These are phyloP conservation scores for Pangasius sanitwongsei DNA, from an alignment of 2,797 vertebrate species.

Conservation along the genomic window DNA sequence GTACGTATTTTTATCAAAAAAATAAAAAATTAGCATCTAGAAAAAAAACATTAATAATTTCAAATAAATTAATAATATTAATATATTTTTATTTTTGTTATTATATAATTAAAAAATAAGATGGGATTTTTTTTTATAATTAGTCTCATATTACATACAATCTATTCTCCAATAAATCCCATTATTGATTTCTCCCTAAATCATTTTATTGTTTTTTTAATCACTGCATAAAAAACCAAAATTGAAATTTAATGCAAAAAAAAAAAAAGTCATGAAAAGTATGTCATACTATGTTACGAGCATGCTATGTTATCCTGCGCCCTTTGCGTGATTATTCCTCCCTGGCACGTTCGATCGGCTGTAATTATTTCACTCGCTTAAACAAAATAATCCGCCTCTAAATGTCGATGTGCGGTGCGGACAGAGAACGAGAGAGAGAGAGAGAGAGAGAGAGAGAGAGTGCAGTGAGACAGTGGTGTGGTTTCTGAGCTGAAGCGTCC, in stretches of 20 bases:
- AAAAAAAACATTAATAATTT: neutral
- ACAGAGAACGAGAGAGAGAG: constrained; percentile 76
- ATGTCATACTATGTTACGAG: neutral
- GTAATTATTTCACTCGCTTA: constrained; percentile 73
- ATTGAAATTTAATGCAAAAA: neutral
- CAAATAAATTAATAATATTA: neutral
- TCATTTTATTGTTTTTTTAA: neutral
- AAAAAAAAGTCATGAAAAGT: no score
- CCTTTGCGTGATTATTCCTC: constrained; percentile 52
- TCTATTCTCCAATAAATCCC: neutral
- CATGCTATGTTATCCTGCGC: constrained; percentile 6
- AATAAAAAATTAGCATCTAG: neutral
- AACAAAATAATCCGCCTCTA: constrained; percentile 71
- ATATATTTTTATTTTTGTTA: neutral
- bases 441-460: neutral
- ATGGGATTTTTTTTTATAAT: neutral
- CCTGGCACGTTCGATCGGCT: constrained; percentile 59
- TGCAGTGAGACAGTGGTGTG: neutral
- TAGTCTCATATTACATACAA: neutral
- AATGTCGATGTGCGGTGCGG: constrained; percentile 44
- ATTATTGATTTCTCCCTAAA: neutral
- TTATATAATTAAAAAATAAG: neutral
- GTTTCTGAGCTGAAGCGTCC: neutral
- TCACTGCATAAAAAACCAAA: no score
- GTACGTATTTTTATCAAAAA: neutral